These are phyloP conservation scores for Watsonalla cultraria DNA, from an alignment of 2,888 invertebrate species.

Conservation along the genomic window DNA sequence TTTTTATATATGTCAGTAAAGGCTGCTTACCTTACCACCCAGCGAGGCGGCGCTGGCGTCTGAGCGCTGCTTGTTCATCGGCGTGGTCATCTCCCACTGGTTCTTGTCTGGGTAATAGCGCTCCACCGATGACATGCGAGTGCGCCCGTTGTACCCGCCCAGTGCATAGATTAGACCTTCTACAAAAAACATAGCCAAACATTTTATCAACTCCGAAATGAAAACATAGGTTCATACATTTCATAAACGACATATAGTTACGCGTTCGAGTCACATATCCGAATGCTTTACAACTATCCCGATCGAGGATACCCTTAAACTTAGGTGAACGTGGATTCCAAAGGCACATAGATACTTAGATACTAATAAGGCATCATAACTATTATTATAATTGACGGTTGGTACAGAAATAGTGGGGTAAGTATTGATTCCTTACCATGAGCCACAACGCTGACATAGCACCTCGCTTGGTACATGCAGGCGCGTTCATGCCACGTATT, in stretches of 20 bases:
- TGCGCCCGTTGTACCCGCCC: slow-evolving; percentile 89
- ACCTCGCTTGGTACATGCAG: slow-evolving; percentile 88
- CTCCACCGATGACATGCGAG: slow-evolving; percentile 87
- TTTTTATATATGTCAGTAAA: neutral
- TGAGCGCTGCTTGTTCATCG: slow-evolving; percentile 87
- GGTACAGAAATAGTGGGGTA: neutral
- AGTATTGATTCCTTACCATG: slow-evolving; percentile 65
- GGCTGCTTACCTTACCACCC: slow-evolving; percentile 75
- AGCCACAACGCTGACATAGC: slow-evolving; percentile 87
- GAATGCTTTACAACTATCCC: too few relatives aligned
- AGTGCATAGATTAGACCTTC: slow-evolving; percentile 87
- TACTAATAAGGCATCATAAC: too few relatives aligned
- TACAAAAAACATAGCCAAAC: slow-evolving; percentile 20
- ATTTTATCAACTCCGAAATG: too few relatives aligned
- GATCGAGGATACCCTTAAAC: too few relatives aligned
- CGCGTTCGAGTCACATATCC: too few relatives aligned
- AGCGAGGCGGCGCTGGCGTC: slow-evolving; percentile 87
- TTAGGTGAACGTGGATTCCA: too few relatives aligned
- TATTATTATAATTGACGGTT: too few relatives aligned
- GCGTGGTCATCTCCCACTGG: slow-evolving; percentile 87
- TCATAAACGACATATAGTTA: too few relatives aligned
- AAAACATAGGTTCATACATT: too few relatives aligned
- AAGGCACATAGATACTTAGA: too few relatives aligned
- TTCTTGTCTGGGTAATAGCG: slow-evolving; percentile 86
- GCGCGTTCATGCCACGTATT: slow-evolving; percentile 87